A percentile compares a stretch with the other conserved stretches of the same genome.
Evolutionary conservation across 1,140 invertebrate genomes (phyloP).

Genomic region (Ericerus pela): DNA sequence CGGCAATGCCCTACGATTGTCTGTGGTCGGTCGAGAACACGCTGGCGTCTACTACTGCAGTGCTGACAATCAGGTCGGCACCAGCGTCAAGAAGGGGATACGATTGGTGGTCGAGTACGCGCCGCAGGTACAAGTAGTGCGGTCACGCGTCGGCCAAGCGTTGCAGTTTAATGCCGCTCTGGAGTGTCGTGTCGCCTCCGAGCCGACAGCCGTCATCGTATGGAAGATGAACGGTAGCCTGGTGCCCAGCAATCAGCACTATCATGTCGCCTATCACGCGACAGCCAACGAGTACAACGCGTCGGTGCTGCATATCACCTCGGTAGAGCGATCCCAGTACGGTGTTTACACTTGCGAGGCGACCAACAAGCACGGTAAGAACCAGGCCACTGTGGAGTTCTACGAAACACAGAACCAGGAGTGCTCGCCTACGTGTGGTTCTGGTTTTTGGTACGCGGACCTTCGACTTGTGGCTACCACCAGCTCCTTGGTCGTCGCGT

Average conservation of each 20-base stretch:
- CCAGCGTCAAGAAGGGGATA: conserved; percentile 66
- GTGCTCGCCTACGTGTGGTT: no score
- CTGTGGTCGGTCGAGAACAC: conserved; percentile 66
- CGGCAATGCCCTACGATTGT: conserved; percentile 70
- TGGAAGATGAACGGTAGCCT: conserved; percentile 72
- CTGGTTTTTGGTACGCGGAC: no score
- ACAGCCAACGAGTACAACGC: conserved; percentile 79
- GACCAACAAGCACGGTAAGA: conserved; percentile 66
- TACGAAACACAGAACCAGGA: conserved; percentile 35
- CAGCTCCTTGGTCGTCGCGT: no score
- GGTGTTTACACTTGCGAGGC: conserved; percentile 74
- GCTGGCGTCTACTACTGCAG: conserved; percentile 86
- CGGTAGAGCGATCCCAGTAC: conserved; percentile 78
- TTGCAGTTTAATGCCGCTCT: conserved; percentile 83
- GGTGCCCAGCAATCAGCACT: conserved; percentile 77
- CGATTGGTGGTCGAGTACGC: conserved; percentile 78
- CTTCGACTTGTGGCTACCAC: no score
- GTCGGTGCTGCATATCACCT: conserved; percentile 72
- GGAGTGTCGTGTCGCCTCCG: conserved; percentile 81
- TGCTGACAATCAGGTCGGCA: conserved; percentile 77
- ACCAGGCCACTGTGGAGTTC: conserved; percentile 58
- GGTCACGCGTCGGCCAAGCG: conserved; percentile 67
- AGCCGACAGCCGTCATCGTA: conserved; percentile 72
- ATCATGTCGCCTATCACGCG: conserved; percentile 72
- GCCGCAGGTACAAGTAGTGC: conserved; percentile 68